Base-by-base conservation (phyloP, 2,113 vertebrate genomes). In the Amphiprion ocellaris region DNA sequence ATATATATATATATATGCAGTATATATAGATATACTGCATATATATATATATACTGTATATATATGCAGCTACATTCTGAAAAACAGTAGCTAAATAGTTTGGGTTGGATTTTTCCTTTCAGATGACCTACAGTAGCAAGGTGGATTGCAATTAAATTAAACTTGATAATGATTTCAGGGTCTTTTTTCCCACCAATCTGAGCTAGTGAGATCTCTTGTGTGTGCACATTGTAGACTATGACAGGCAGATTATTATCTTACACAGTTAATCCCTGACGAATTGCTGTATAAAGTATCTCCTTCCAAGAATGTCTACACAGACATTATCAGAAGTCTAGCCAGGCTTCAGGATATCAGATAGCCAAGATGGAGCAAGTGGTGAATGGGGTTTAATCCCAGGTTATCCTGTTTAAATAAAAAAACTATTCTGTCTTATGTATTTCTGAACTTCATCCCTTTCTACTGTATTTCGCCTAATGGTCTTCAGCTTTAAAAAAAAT, bases 201-300 rank as follows among this genome's bases (percentile, higher is more conserved):
- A 47, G 17, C 15, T 17, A 26, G 37, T 15, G 28, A 61, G 54
- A 26, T 10, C 4, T 64, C 47, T n/a, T 16, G 17, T 69, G 10
- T 69, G 16, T 72, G 30, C 33, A 60, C 39, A 53, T 5, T 78
- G 30, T 30, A 54, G 46, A 70, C 49, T 79, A n/a, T 73, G 79
- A 75, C 47, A 61, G 16, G 23, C 52, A 50, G 71, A 82, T 86
- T 59, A 72, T 77, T 58, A 79, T 82, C 61, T 67, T 68, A 79
- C 46, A 17, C 26, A 39, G 58, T 70, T 74, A 86, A 86, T 81
- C 84, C 73, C 14, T 78, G 70, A 87, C 58, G 0, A 81, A 92
- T 85, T 64, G 19, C n/a, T 69, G 66, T 78, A 56, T 84, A 81
- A 69, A 73, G 59, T 74, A 49, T 77, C 30, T 79, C 26, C 17